Evolutionary conservation across 1,140 invertebrate genomes (phyloP), one percentile per base, ranked within the genome.

Genomic region (Halesus radiatus): DNA sequence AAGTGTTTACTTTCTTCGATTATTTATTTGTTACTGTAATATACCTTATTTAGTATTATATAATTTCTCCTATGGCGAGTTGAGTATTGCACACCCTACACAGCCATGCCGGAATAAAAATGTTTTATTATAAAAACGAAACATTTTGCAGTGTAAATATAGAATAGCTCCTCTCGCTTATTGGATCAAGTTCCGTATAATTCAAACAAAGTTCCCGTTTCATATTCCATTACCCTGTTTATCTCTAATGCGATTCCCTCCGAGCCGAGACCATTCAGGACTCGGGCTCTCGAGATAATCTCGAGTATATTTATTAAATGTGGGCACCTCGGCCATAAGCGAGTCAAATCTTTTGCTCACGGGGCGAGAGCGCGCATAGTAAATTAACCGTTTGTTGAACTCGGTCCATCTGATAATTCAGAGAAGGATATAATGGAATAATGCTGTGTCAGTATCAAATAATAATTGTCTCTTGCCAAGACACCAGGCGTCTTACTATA

Each of bases 331-430:
- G 66, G 66, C 22, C 66, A 70, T 70, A 64, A 64, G 22, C 22
- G 52, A 60, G 68, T 78, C 80, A 81, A 54, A 76, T 58, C 80
- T 81, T 32, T 74, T 10, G 62, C 80, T 52, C 18, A 60, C 32
- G 58, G 75, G 58, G 29, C 62, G 37, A 66, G 37, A 62, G 62
- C 68, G 81, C 81, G 81, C 77, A 81, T 81, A 82, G 81, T 79
- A 80, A 79, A 79, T 82, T 82, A 82, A 82, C 81, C 81, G 81
- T 82, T 82, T 82, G 77, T 82, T 82, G 81, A 82, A 82, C 81
- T 82, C 66, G 32, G 45, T 37, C 50, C 77, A 82, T 82, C 81
- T 72, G 81, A 82, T 82, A 77, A 82, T 80, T 76, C 78, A 32
- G 54, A 64, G 60, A 64, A 79, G 74, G 73, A 80, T 80, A 82